Evolutionary conservation across 2,113 vertebrate species (phyloP).

Genomic region (Colossoma macropomum): DNA sequence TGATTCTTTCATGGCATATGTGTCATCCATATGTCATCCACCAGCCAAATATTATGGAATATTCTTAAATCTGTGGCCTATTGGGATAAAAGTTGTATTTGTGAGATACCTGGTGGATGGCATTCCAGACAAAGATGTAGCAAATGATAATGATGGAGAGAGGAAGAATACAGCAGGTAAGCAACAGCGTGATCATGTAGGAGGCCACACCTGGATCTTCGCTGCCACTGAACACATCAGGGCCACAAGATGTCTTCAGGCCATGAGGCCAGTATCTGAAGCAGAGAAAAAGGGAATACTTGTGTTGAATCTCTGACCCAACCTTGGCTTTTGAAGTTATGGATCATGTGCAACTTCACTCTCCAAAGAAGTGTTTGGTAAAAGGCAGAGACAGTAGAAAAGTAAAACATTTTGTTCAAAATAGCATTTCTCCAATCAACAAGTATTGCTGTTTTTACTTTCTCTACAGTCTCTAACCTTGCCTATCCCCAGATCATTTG

Average conservation of each 20-base stretch:
- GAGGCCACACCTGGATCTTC: slow-evolving; percentile 81
- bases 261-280: slow-evolving; percentile 87
- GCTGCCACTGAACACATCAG: slow-evolving; percentile 88
- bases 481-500: too few species aligned
- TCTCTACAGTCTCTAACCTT: neutral
- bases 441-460: too few species aligned
- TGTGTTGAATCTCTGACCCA: slow-evolving; percentile 69
- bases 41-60: neutral
- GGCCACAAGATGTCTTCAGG: slow-evolving; percentile 87
- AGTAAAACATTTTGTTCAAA: too few species aligned
- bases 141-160: slow-evolving; percentile 81
- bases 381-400: too few species aligned
- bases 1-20: too few species aligned
- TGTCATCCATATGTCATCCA: too few species aligned
- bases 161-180: slow-evolving; percentile 81
- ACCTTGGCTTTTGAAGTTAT: too few species aligned
- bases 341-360: too few species aligned
- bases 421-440: too few species aligned
- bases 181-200: slow-evolving; percentile 85
- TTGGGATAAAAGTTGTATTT: slow-evolving; percentile 75
- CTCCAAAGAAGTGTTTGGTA: too few species aligned
- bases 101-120: slow-evolving; percentile 77
- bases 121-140: slow-evolving; percentile 84
- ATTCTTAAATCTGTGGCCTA: too few species aligned
- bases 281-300: slow-evolving; percentile 64